phyloP scores from a whole-genome alignment of 2,797 vertebrate genomes.

The Sparidentex hasta region DNA sequence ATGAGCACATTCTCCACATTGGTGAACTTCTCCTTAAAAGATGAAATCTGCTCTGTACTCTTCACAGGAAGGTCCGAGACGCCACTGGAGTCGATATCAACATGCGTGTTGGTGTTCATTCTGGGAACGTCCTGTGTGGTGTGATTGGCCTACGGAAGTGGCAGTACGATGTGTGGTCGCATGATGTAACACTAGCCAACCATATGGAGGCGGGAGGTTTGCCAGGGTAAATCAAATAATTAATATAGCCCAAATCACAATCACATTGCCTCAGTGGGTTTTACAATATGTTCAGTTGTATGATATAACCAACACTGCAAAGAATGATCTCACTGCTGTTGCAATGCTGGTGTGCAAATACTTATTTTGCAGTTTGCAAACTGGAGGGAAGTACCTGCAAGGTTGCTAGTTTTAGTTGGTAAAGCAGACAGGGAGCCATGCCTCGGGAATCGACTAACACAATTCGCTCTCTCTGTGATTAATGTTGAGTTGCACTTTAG shows the following conservation, averaged over 20 bases:
- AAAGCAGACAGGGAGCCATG: neutral
- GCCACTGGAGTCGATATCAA: conserved; percentile 97
- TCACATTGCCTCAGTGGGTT: no score
- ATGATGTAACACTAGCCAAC: conserved; percentile 97
- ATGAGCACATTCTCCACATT: neutral
- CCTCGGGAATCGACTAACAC: conserved; percentile 17
- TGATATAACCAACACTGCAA: conserved; percentile 15
- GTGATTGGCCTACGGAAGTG: conserved; percentile 98
- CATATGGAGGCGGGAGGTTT: conserved; percentile 99
- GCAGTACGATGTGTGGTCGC: conserved; percentile 99
- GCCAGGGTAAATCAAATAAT: conserved; percentile 88
- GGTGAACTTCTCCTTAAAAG: neutral
- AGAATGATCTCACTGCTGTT: neutral
- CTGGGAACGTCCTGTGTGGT: conserved; percentile 96
- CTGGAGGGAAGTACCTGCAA: neutral
- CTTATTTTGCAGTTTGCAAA: neutral
- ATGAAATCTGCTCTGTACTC: conserved; percentile 9
- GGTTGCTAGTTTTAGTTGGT: conserved; percentile 7
- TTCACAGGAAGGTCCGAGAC: conserved; percentile 93
- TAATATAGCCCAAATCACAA: no score
- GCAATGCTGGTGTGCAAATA: conserved; percentile 1
- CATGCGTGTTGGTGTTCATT: conserved; percentile 98
- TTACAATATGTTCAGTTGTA: no score
- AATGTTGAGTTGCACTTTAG: conserved; percentile 34
- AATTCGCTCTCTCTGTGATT: conserved; percentile 20